Evolutionary conservation across 2,113 vertebrate genomes (phyloP).

Genomic region (Austrofundulus limnaeus): DNA sequence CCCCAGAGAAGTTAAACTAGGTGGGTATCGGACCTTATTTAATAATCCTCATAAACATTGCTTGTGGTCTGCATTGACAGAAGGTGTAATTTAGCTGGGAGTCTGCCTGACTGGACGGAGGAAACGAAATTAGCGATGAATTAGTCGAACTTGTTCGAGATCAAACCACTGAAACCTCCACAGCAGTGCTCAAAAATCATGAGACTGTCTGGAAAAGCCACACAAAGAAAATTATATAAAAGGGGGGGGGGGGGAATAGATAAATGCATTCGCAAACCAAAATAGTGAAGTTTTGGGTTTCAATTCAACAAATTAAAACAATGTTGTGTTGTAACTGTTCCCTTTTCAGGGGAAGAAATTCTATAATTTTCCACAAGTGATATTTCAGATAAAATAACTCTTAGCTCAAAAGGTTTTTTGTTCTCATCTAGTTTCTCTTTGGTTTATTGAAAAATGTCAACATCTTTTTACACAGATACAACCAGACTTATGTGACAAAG

Average conservation of each 20-base stretch:
- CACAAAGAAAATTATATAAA: not conserved
- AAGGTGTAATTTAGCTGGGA: constrained; percentile 1
- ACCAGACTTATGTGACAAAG: no score
- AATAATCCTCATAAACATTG: not conserved
- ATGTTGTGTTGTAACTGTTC: constrained; percentile 2
- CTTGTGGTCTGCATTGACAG: constrained; percentile 7
- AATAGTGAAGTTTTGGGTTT: not conserved
- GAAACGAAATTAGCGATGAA: constrained; percentile 38
- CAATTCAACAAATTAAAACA: not conserved
- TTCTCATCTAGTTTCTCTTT: no score
- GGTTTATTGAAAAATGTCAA: no score
- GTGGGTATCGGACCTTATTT: not conserved
- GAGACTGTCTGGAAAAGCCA: constrained; percentile 9
- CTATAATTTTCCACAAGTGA: no score
- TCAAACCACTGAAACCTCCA: constrained; percentile 16
- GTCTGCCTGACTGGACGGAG: constrained; percentile 10
- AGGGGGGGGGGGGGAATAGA: constrained; percentile 4
- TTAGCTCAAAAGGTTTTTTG: no score
- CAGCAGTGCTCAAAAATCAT: constrained; percentile 20
- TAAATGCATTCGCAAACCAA: not conserved
- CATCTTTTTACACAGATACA: no score
- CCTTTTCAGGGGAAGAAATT: no score
- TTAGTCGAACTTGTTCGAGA: constrained; percentile 34
- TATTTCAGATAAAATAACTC: not conserved
- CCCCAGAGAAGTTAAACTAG: not conserved